Conservation (phyloP, 2,113 vertebrate genomes). For the Coryphaenoides rupestris region DNA sequence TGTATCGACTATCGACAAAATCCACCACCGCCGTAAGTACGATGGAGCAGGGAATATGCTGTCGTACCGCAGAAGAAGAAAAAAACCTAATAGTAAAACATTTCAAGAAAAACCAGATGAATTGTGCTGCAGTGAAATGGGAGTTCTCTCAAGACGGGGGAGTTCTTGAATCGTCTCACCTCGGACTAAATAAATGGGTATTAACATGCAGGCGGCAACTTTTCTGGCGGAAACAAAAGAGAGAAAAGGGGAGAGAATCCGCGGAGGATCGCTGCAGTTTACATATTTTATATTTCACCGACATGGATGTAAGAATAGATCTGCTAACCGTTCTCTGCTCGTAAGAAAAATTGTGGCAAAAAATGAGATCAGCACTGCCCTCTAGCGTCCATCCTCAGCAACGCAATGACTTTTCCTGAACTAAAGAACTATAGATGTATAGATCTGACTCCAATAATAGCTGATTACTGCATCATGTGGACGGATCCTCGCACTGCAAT, state of each 20-base stretch:
- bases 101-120: too few species aligned
- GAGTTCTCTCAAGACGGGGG: neutral
- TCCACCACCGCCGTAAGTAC: neutral
- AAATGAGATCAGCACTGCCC: neutral
- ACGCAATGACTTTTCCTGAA: neutral
- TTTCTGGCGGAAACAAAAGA: neutral
- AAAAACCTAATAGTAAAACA: too few species aligned
- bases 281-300: neutral
- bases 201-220: neutral
- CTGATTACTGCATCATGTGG: neutral
- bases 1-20: neutral
- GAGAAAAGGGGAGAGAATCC: too few species aligned
- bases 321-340: neutral
- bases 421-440: too few species aligned
- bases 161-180: neutral
- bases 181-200: neutral
- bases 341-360: neutral
- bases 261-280: too few species aligned
- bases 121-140: neutral
- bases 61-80: neutral
- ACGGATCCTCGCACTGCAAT: neutral
- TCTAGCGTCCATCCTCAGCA: neutral
- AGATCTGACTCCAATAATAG: too few species aligned
- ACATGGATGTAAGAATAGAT: neutral
- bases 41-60: neutral